A percentile compares a stretch with the other conserved stretches of the same genome.
Evolutionary conservation across 2,797 vertebrate genomes (phyloP).

Genomic region (Macrochelys suwanniensis): DNA sequence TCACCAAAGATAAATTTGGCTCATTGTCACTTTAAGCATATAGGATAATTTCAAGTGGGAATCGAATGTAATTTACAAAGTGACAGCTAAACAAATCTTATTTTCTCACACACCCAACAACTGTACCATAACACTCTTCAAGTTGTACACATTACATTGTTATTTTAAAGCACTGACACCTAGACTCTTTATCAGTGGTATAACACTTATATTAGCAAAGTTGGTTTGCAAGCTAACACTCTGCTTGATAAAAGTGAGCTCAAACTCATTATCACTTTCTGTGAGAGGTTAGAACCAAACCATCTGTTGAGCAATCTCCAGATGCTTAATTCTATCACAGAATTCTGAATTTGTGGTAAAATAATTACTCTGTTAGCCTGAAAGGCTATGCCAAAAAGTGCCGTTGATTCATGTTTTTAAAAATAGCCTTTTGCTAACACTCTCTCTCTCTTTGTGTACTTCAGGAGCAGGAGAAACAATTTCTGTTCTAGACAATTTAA

Average conservation of each 20-base stretch:
- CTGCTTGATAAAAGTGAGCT: background rate
- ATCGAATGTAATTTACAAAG: background rate
- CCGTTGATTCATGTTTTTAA: background rate
- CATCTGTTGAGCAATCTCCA: background rate
- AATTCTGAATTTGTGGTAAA: background rate
- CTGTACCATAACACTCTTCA: background rate
- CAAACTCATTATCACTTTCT: background rate
- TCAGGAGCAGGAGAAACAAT: background rate
- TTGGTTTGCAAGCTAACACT: constrained; percentile 15
- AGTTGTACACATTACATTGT: background rate
- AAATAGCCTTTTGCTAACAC: background rate
- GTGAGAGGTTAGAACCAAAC: constrained; percentile 16
- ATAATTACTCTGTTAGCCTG: constrained; percentile 6
- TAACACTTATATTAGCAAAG: background rate
- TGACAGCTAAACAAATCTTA: background rate
- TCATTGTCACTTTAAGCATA: background rate
- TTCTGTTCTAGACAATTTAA: background rate
- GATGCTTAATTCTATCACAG: background rate
- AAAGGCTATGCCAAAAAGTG: background rate
- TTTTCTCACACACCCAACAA: constrained; percentile 17
- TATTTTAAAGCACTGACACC: constrained; percentile 30
- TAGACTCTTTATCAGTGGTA: constrained; percentile 3
- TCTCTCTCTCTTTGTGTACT: background rate
- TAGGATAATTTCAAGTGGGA: background rate
- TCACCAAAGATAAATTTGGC: background rate